Conservation (phyloP, 2,888 invertebrate genomes). For the Nephrotoma guestfalica region DNA sequence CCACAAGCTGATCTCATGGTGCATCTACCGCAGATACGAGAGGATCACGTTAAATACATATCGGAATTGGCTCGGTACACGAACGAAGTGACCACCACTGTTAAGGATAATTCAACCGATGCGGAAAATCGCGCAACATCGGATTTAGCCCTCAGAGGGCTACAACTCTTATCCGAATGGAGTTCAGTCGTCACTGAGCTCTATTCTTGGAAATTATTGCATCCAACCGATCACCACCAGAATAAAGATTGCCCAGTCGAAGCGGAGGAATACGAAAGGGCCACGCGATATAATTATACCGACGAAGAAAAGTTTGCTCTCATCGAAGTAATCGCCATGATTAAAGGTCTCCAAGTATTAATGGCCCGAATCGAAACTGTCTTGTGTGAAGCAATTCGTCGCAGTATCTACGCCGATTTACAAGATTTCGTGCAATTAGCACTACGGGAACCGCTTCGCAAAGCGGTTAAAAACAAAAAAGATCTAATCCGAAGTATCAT, state of each 20-base stretch:
- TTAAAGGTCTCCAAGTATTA: constrained; percentile 91
- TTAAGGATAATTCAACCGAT: constrained; percentile 85
- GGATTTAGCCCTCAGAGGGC: constrained; percentile 78
- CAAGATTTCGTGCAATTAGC: constrained; percentile 91
- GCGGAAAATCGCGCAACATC: constrained; percentile 81
- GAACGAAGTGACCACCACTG: constrained; percentile 70
- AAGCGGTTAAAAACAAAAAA: constrained; percentile 95
- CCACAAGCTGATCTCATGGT: constrained; percentile 92
- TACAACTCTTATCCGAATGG: constrained; percentile 92
- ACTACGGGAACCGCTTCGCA: constrained; percentile 81
- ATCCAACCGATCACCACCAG: constrained; percentile 94
- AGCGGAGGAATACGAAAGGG: constrained; percentile 96
- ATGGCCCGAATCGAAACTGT: constrained; percentile 97
- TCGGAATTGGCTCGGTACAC: constrained; percentile 88
- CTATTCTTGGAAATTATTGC: constrained; percentile 95
- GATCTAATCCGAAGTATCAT: constrained; percentile 91
- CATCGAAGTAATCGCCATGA: constrained; percentile 98
- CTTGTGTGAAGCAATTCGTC: constrained; percentile 76
- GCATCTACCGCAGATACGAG: constrained; percentile 83
- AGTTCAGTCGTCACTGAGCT: constrained; percentile 91
- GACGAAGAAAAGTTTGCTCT: constrained; percentile 95
- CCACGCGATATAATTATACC: constrained; percentile 93
- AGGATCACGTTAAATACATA: constrained; percentile 94
- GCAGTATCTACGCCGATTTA: constrained; percentile 89
- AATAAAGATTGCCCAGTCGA: constrained; percentile 89